Percentiles rank a stretch among this genome's conserved stretches.
Evolutionary conservation across 1,140 invertebrate genomes (phyloP).

Genomic region (Amyelois transitella): DNA sequence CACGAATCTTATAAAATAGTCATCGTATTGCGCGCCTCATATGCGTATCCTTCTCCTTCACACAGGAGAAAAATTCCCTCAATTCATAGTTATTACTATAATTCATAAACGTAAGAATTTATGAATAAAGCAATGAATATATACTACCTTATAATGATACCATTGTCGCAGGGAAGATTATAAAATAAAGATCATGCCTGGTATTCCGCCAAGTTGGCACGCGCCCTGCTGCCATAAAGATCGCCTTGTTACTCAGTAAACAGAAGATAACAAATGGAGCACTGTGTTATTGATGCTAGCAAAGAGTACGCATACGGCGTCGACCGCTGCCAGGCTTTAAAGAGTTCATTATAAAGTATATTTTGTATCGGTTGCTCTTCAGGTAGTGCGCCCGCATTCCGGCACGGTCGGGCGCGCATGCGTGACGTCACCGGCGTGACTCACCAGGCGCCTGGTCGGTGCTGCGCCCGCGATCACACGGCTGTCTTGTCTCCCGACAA

Average conservation of each 20-base stretch:
- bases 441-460: background rate
- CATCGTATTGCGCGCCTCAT: too few relatives aligned
- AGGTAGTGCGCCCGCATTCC: background rate
- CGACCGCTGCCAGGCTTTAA: background rate
- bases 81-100: too few relatives aligned
- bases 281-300: background rate
- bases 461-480: slow-evolving; percentile 2
- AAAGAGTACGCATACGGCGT: background rate
- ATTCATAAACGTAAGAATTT: too few relatives aligned
- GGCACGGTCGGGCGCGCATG: background rate
- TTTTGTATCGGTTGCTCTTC: background rate
- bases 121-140: too few relatives aligned
- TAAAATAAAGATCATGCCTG: background rate
- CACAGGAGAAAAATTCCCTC: too few relatives aligned
- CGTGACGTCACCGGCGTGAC: slow-evolving; percentile 4
- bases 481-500: background rate
- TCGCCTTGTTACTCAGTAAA: background rate
- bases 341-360: background rate
- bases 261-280: background rate
- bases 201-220: background rate
- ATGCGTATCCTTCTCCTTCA: too few relatives aligned
- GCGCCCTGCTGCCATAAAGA: background rate
- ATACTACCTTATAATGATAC: too few relatives aligned
- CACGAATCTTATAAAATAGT: too few relatives aligned
- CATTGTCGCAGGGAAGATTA: background rate